Evolutionary conservation across 2,797 vertebrate genomes (phyloP).

Genomic region (Emydoidea blandingii): DNA sequence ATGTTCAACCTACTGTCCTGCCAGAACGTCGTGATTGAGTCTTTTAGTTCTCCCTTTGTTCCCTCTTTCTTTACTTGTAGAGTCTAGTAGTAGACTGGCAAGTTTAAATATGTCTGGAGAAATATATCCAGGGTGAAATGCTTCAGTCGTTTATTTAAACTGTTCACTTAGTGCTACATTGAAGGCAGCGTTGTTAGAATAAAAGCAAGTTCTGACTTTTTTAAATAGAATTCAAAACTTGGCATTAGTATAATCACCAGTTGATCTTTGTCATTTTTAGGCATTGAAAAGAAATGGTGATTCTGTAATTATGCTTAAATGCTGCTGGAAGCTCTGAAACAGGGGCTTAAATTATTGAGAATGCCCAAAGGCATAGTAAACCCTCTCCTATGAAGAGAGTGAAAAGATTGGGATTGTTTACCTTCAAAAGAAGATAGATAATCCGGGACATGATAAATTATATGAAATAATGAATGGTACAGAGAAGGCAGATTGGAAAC

Average conservation of each 20-base stretch:
- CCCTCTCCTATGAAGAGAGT: neutral
- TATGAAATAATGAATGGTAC: neutral
- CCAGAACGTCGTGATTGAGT: neutral
- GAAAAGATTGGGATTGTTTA: neutral
- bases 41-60: neutral
- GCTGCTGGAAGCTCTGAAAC: neutral
- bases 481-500: conserved; percentile 41
- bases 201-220: neutral
- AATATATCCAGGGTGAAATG: conserved; percentile 24
- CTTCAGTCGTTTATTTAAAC: conserved; percentile 40
- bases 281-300: neutral
- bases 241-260: neutral
- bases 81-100: neutral
- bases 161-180: conserved; percentile 20
- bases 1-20: neutral
- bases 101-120: conserved; percentile 11
- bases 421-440: neutral
- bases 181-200: neutral
- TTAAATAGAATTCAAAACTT: neutral
- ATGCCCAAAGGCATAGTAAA: neutral
- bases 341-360: neutral
- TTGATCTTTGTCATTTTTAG: neutral
- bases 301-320: neutral
- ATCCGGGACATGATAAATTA: neutral
- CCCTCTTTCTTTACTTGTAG: neutral